Base-by-base conservation (phyloP, 2,797 vertebrate species). In the Setipinna tenuifilis region DNA sequence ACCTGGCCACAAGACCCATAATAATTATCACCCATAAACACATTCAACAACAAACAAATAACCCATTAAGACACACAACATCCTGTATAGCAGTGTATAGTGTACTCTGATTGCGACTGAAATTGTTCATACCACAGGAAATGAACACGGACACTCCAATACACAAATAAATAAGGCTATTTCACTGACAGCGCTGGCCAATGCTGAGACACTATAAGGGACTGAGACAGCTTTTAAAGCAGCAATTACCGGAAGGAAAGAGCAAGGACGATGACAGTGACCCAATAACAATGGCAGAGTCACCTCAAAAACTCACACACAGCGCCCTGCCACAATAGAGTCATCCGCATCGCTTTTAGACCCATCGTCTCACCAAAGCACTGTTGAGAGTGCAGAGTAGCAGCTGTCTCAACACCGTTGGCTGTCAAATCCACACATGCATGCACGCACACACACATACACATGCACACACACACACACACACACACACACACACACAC, bases 401-500 rank as follows among this genome's bases (percentile, higher is more conserved):
- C 71, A 78, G 1, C 71, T 35, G 11, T 5, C 65, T 31, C 28
- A 35, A 25, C 65, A 35, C 28, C 31, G 6, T 6, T 44, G 44
- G 5, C 16, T 35, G 46, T 31, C 28, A 83, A 12, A 54, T 57
- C 1, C 80, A 82, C 80, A 50, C 44, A 12, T 9, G 21, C 17
- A 11, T 19, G 35, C 80, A 44, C 48, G 31, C 35, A 81, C 78
- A 81, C 35, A 81, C 35, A 81, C 78, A 46, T 31, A 81, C 78
- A 81, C 78, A 81, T 31, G 35, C 31, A 80, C 31, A 80, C 31
- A 80, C 11, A 17, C 31, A 80, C 31, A 41, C 31, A 44, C 75
- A 80, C 75, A 80, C 31, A 81, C 17, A 83, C 25, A 78, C 65
- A 78, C 59, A 59, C 75, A 83, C 31, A 85, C 58, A 84, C 57